Conservation (phyloP, 2,797 vertebrate species). For the Gallinago nigripennis region DNA sequence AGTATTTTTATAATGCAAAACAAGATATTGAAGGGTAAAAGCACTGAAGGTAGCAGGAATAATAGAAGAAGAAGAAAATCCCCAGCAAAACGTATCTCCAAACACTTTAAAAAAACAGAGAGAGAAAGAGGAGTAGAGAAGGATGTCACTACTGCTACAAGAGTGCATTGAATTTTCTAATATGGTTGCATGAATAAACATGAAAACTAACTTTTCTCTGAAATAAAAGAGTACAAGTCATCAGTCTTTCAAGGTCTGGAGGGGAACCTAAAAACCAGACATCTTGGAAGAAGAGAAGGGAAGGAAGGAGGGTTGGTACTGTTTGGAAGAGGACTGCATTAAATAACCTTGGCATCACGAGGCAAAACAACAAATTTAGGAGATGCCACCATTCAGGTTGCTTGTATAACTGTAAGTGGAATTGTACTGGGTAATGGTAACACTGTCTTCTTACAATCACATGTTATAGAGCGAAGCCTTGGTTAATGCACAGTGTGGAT, state of each 20-base stretch:
- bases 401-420: neutral
- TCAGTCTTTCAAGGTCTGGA: neutral
- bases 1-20: constrained; percentile 13
- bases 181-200: neutral
- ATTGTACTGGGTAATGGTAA: neutral
- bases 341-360: neutral
- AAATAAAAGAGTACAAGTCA: neutral
- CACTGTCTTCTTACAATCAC: neutral
- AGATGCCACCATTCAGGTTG: neutral
- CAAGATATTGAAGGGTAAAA: neutral
- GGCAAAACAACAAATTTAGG: neutral
- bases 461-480: rapidly evolving
- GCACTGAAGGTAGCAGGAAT: neutral
- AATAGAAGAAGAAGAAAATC: constrained; percentile 30
- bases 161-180: neutral
- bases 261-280: neutral
- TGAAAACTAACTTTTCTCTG: neutral
- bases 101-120: neutral
- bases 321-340: neutral
- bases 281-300: neutral
- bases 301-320: neutral
- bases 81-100: constrained; percentile 40
- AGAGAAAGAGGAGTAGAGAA: neutral
- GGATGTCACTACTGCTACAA: neutral
- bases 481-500: neutral